Conservation (phyloP, 1,140 invertebrate genomes). For the Scaptomyza pallida region DNA sequence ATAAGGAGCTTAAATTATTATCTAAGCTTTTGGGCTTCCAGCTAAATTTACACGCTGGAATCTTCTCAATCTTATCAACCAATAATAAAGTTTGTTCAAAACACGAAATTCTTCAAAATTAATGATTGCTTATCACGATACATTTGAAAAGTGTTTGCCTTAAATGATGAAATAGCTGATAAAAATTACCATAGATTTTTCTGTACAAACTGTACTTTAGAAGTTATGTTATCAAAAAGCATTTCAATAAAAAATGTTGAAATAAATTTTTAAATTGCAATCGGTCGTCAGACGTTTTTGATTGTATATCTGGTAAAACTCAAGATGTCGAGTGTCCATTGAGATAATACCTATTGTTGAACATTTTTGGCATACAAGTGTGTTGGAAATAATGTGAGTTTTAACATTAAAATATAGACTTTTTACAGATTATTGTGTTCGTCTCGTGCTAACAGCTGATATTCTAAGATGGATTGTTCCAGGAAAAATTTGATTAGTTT, state of each 20-base stretch:
- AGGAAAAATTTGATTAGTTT: no score
- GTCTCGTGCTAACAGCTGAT: no score
- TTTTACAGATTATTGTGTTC: no score
- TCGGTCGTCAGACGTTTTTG: not conserved
- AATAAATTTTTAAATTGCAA: not conserved
- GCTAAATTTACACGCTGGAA: not conserved
- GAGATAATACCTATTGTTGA: not conserved
- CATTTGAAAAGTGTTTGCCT: not conserved
- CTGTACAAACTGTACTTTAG: not conserved
- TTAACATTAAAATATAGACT: no score
- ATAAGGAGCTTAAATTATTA: not conserved
- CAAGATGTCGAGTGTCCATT: no score
- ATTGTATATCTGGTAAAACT: no score
- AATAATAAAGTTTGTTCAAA: not conserved
- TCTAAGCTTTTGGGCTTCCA: conserved; percentile 1
- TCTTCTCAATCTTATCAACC: not conserved
- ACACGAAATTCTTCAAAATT: not conserved
- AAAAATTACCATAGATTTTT: not conserved
- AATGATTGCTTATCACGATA: not conserved
- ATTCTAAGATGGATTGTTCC: no score
- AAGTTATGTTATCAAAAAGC: not conserved
- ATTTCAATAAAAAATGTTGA: not conserved
- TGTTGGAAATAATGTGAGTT: no score
- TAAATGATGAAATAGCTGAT: conserved; percentile 14
- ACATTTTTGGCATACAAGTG: no score